Evolutionary conservation across 2,797 vertebrate genomes (phyloP).

Genomic region (Halcyon leucocephala): DNA sequence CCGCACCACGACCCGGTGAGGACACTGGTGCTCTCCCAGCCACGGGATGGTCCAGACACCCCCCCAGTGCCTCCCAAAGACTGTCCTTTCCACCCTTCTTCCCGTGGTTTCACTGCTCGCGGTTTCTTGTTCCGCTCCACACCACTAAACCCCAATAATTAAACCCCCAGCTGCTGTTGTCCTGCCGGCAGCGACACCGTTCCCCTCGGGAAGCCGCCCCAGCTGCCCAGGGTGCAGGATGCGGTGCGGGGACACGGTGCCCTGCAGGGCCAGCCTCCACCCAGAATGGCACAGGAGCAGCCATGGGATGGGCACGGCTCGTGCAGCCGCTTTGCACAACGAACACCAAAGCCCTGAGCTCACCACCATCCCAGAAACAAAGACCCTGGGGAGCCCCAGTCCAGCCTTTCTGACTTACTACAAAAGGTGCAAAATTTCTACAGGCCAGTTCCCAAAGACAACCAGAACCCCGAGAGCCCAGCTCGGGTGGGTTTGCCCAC

Average conservation of each 20-base stretch:
- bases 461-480: rapidly evolving
- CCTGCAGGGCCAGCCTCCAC: rapidly evolving
- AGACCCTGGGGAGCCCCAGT: neutral
- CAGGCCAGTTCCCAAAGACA: rapidly evolving
- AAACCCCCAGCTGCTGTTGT: neutral
- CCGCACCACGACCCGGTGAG: rapidly evolving
- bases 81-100: neutral
- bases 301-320: rapidly evolving
- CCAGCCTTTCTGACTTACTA: neutral
- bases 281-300: rapidly evolving
- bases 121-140: neutral
- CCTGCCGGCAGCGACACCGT: neutral
- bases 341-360: rapidly evolving
- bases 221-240: rapidly evolving
- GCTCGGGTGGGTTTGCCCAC: neutral
- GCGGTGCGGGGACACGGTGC: rapidly evolving
- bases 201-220: neutral
- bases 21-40: rapidly evolving
- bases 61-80: neutral
- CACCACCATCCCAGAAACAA: rapidly evolving
- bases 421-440: neutral
- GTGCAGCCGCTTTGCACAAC: rapidly evolving
- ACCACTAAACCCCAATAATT: neutral
- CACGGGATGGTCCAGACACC: rapidly evolving
- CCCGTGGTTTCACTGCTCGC: neutral